Evolutionary conservation across 2,888 invertebrate species (phyloP), one percentile per base, ranked within the genome.

Genomic region (Netelia inedita): DNA sequence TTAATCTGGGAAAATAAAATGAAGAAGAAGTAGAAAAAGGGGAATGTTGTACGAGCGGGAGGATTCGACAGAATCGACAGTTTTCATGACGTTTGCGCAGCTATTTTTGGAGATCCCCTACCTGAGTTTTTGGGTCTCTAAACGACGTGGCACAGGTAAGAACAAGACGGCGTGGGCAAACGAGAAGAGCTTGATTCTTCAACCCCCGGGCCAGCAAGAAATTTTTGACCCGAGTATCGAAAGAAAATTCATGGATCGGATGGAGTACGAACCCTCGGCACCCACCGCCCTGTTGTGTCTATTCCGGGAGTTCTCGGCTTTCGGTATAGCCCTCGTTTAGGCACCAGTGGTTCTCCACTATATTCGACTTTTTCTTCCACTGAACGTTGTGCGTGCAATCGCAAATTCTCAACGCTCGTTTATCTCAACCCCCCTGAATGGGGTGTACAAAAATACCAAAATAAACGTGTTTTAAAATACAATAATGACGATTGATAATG

Each of bases 221-320:
- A 78, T 80, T 85, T 79, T 89, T 91, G 91, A 91, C 90, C 89
- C 91, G 91, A 91, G 91, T 91, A 89, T 16, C 55, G 55, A 19
- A 14, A 46, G 6, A 46, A 69, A 23, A 8, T 69, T 1, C 14
- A 46, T 53, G 43, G 14, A 50, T 23, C 6, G 35, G 53, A 53
- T 10, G n/a, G 5, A 61, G 78, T 28, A 66, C 61, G 81, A 72
- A 72, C 69, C 73, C 76, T 66, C 21, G 21, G 19, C 61, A 55
- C 59, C 69, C 21, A 14, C 21, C 55, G 55, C 46, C 69, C 46
- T 79, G 28, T 68, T 82, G 28, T 68, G 50, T 76, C 80, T 76
- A 65, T 65, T 65, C 68, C 72, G 79, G 71, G 59, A 59, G 73
- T 75, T 23, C 73, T 50, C 80, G 28, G 57, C 75, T 82, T 71